Base-by-base conservation (phyloP, 2,797 vertebrate species). In the Xiphorhynchus erythropygius region DNA sequence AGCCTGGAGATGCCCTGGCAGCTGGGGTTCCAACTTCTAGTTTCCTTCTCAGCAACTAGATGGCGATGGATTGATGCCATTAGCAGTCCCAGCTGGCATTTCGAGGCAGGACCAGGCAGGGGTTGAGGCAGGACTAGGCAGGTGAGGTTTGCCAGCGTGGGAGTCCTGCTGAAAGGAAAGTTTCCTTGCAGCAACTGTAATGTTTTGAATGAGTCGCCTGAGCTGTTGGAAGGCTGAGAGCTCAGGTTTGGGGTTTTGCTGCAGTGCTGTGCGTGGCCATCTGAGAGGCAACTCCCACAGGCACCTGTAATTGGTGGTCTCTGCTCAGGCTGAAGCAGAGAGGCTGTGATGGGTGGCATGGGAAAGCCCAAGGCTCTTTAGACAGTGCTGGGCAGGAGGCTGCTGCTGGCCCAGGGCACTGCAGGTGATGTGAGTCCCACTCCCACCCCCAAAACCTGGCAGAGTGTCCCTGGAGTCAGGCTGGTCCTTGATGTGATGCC, bases 361-460 rank as follows among this genome's bases (percentile, higher is more conserved):
- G 42, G 52, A 35, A 65, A 53, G 41, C 19, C 25, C 67, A 9
- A 0, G 0, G 18, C 65, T 82, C 53, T 50, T 67, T 67, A 56
- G 42, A 11, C 0, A 1, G 11, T 64, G 76, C 65, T 9, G 21
- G 25, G 39, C 39, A 57, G 62, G 57, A 42, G 30, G 19, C 18
- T 74, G 56, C 30, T 3, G 8, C 65, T 84, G 75, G 53, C 53
- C 55, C 35, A 47, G 70, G 49, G 22, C 73, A 41, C 33, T 4
- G 3, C 55, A 70, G 55, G 56, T 0, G 1, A 32, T 42, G 59
- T 11, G 73, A 80, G 37, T 5, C 13, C 33, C 32, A 10, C 1
- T 2, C 10, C 71, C 4, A 1, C 6, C 11, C 41, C 27, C 25
- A 2, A 5, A 16, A 3, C 18, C 16, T 3, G 0, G 10, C 0